phyloP scores from a whole-genome alignment of 2,888 invertebrate species.

The Pyrocoelia pectoralis region DNA sequence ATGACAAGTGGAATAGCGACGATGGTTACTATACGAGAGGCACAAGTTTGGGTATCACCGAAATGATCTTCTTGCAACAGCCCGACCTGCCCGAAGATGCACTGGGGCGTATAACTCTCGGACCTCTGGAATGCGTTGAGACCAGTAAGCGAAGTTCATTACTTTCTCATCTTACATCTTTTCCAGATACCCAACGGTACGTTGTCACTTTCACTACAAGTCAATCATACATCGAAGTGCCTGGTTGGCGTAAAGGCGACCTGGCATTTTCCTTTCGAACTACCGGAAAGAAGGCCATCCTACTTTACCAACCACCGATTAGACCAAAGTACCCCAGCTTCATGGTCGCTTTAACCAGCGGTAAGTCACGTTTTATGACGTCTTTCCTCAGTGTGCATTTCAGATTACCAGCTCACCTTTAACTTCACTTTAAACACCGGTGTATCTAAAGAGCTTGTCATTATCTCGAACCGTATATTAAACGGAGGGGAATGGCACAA shows the following conservation, averaged over 20 bases:
- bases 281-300: constrained; percentile 87
- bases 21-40: constrained; percentile 85
- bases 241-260: constrained; percentile 92
- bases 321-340: constrained; percentile 89
- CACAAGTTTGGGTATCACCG: constrained; percentile 85
- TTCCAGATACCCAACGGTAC: constrained; percentile 86
- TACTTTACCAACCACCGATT: constrained; percentile 90
- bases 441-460: constrained; percentile 80
- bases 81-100: constrained; percentile 83
- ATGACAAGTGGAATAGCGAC: constrained; percentile 88
- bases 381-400: constrained; percentile 33
- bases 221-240: constrained; percentile 91
- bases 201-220: constrained; percentile 94
- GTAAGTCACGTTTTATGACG: constrained; percentile 55
- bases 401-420: constrained; percentile 86
- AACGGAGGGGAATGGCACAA: constrained; percentile 97
- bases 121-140: constrained; percentile 92
- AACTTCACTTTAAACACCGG: constrained; percentile 90
- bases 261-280: constrained; percentile 93
- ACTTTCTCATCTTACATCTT: not conserved
- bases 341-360: constrained; percentile 88
- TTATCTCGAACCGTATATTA: constrained; percentile 81
- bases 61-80: constrained; percentile 90
- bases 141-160: constrained; percentile 74
- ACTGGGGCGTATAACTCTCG: constrained; percentile 86